These are phyloP conservation scores for Tiphia femorata DNA, from an alignment of 2,888 invertebrate genomes.

Conservation along the genomic window DNA sequence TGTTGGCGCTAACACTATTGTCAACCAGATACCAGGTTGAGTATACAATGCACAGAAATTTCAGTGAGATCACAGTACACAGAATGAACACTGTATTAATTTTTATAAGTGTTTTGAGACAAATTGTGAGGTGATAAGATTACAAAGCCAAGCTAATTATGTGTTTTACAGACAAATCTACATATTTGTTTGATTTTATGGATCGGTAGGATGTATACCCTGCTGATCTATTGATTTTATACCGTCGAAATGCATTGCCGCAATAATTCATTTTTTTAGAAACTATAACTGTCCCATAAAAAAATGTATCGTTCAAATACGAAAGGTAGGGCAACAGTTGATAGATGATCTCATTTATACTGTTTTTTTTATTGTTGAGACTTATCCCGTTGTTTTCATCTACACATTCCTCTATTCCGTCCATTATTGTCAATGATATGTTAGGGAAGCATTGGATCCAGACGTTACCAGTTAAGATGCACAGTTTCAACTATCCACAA, in stretches of 20 bases:
- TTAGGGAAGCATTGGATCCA: constrained; percentile 43
- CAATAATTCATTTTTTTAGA: neutral
- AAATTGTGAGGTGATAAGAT: neutral
- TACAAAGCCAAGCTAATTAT: neutral
- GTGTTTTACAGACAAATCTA: too few species aligned
- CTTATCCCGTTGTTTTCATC: constrained; percentile 18
- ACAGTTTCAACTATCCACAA: neutral
- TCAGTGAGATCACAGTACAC: constrained; percentile 21
- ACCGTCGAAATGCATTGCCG: neutral
- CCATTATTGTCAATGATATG: constrained; percentile 37
- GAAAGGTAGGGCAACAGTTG: neutral
- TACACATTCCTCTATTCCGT: constrained; percentile 45
- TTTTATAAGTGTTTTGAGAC: constrained; percentile 22
- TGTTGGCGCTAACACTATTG: constrained; percentile 49
- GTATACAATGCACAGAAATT: constrained; percentile 14
- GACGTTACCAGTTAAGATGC: constrained; percentile 8
- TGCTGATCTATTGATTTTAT: neutral
- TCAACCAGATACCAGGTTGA: constrained; percentile 62
- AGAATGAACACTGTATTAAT: constrained; percentile 27
- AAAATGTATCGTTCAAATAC: neutral
- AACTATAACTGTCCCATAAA: neutral
- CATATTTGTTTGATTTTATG: too few species aligned
- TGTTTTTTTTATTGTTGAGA: constrained; percentile 11
- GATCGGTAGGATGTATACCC: neutral
- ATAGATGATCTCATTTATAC: constrained; percentile 30